Percentiles rank a stretch among this genome's conserved stretches.
phyloP scores from a whole-genome alignment of 2,113 vertebrate genomes.

The Melospiza georgiana region DNA sequence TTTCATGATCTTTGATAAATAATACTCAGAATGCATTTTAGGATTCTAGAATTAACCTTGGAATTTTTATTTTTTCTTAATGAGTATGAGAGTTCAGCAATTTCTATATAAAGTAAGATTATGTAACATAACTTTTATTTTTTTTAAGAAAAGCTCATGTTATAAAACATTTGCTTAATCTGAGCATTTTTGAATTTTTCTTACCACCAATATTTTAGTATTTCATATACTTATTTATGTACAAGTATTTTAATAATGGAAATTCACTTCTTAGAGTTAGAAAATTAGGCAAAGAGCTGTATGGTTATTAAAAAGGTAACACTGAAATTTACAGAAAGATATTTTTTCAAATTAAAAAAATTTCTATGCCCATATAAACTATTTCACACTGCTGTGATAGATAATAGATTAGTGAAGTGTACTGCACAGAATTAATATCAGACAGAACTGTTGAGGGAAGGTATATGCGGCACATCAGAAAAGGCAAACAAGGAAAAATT shows the following conservation, averaged over 20 bases:
- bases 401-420: not conserved
- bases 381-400: not conserved
- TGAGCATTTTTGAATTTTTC: not conserved
- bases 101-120: not conserved
- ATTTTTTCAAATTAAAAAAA: not conserved
- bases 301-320: not conserved
- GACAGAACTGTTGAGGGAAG: not conserved
- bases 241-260: not conserved
- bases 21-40: not conserved
- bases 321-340: not conserved
- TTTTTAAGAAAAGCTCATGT: not conserved
- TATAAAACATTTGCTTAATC: not conserved
- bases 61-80: not conserved
- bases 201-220: not conserved
- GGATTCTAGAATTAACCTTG: not conserved
- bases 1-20: not conserved
- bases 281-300: not conserved
- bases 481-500: not conserved
- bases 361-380: not conserved
- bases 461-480: not conserved
- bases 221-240: not conserved
- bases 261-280: not conserved
- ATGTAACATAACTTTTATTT: not conserved
- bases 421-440: not conserved
- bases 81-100: not conserved